Percentiles rank a stretch among this genome's conserved stretches.
Evolutionary conservation across 2,113 vertebrate species (phyloP).

Genomic region (Buteo buteo): DNA sequence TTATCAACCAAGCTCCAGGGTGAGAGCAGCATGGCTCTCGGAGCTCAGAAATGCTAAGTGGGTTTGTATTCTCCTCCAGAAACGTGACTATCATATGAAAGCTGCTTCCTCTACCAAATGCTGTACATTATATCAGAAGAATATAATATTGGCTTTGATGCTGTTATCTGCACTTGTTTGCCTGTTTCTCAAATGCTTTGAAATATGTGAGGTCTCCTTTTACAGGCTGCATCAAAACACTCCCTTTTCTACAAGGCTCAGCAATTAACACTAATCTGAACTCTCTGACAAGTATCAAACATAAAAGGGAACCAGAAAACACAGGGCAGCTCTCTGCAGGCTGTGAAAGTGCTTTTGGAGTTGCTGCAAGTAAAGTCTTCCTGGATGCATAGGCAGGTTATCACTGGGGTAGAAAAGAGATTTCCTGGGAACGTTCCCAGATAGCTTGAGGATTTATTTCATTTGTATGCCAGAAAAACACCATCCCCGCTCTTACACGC

Average conservation of each 20-base stretch:
- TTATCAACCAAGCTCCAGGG: not conserved
- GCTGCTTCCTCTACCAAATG: not conserved
- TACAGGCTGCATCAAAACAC: not conserved
- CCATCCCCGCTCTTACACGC: accelerated
- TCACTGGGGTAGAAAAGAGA: not conserved
- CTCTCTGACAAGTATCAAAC: not conserved
- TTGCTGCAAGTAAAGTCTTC: not conserved
- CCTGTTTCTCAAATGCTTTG: not conserved
- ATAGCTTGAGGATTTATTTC: not conserved
- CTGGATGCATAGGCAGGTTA: not conserved
- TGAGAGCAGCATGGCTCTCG: accelerated
- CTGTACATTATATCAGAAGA: accelerated
- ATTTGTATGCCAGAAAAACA: not conserved
- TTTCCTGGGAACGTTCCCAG: not conserved
- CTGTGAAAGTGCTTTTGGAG: not conserved
- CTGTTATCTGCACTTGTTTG: not conserved
- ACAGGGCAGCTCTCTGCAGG: not conserved
- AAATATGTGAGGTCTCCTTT: not conserved
- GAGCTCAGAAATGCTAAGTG: not conserved
- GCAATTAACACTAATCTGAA: not conserved
- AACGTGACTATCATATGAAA: not conserved
- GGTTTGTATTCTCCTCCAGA: not conserved
- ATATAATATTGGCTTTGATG: not conserved
- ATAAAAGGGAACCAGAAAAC: not conserved
- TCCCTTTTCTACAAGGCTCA: not conserved